Conservation (phyloP, 2,888 invertebrate species). For the Sesia apiformis region DNA sequence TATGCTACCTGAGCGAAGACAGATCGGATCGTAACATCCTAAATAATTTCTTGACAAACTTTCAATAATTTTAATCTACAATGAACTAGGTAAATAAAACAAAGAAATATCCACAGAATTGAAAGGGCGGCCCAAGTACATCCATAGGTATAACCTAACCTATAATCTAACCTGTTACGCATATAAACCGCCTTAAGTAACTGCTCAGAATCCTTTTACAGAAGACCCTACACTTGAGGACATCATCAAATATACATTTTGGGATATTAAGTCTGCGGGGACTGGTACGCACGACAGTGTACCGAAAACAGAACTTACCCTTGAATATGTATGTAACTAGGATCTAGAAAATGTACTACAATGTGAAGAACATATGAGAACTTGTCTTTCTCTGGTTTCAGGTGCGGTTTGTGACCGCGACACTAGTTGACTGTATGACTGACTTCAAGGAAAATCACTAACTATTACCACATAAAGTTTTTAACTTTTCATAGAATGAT, state of each 20-base stretch:
- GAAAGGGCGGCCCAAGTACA: slow-evolving; percentile 12
- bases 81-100: slow-evolving; percentile 17
- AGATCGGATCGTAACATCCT: no score
- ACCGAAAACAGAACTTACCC: slow-evolving; percentile 26
- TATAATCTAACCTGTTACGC: slow-evolving; percentile 25
- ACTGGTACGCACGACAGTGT: slow-evolving; percentile 20
- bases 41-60: background rate
- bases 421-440: no score
- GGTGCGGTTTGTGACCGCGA: no score
- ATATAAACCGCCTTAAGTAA: slow-evolving; percentile 31
- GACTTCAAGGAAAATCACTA: no score
- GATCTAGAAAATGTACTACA: background rate
- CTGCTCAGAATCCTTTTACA: slow-evolving; percentile 34
- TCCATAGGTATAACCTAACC: slow-evolving; percentile 7
- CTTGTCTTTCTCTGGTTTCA: no score
- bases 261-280: slow-evolving; percentile 41
- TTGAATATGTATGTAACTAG: slow-evolving; percentile 44
- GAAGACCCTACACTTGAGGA: slow-evolving; percentile 25
- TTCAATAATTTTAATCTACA: slow-evolving; percentile 18
- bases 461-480: no score
- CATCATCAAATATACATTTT: slow-evolving; percentile 67
- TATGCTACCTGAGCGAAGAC: no score
- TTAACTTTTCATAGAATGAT: no score
- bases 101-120: slow-evolving; percentile 25
- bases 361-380: no score